phyloP scores from a whole-genome alignment of 64 coral and sea anemone species.

The Pocillopora damicornis region DNA sequence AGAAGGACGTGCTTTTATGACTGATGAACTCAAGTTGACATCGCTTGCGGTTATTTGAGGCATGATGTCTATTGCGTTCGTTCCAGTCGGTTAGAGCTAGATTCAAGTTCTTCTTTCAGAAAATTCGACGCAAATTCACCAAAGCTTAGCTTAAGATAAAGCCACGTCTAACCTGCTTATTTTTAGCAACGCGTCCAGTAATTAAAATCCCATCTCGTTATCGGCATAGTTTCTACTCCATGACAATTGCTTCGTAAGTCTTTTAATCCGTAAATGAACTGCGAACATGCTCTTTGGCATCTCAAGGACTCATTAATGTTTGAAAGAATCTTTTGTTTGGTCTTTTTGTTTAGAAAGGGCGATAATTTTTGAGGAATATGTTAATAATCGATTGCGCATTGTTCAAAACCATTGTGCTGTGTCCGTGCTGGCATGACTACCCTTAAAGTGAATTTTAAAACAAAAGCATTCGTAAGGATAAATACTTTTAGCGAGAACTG shows the following conservation, averaged over 20 bases:
- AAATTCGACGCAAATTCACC: too few species aligned
- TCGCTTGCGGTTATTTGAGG: neutral
- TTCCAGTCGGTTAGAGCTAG: neutral
- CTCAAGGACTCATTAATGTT: slow-evolving; percentile 12
- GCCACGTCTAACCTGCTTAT: too few species aligned
- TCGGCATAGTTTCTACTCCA: neutral
- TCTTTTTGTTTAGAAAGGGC: neutral
- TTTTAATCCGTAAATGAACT: slow-evolving; percentile 45
- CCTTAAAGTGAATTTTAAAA: neutral
- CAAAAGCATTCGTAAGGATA: neutral
- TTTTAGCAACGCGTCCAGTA: too few species aligned
- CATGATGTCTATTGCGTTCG: neutral
- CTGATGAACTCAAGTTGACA: neutral
- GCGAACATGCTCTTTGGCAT: slow-evolving; percentile 1
- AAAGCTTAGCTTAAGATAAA: too few species aligned
- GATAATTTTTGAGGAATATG: slow-evolving; percentile 14
- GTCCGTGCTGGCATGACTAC: neutral
- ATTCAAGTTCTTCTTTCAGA: too few species aligned
- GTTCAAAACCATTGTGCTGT: neutral
- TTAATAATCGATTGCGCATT: neutral
- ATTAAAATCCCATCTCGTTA: too few species aligned
- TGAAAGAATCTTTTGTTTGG: slow-evolving; percentile 17
- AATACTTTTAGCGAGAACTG: too few species aligned
- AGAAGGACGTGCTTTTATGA: neutral
- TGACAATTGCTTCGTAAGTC: neutral